A percentile compares a stretch with the other conserved stretches of the same genome.
Evolutionary conservation across 2,113 vertebrate species (phyloP).

Genomic region (sheep (Ovis aries)): DNA sequence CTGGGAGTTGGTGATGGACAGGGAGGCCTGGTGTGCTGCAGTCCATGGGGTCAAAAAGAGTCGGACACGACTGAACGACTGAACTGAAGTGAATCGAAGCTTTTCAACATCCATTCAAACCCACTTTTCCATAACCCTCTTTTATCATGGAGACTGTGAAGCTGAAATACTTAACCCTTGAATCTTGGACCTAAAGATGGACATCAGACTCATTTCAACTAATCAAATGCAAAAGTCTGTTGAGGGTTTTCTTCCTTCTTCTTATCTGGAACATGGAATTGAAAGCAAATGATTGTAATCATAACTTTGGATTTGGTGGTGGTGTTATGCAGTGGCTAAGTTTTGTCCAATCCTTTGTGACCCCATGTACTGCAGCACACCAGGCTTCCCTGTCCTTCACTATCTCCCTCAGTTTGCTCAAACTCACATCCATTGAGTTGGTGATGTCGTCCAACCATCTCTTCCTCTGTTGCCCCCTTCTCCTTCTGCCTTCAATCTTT

Average conservation of each 20-base stretch:
- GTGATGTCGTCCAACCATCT: not conserved
- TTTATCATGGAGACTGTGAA: not conserved
- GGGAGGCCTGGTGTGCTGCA: not conserved
- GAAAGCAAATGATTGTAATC: not conserved
- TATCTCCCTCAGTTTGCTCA: not conserved
- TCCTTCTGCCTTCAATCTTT: not conserved
- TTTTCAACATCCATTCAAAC: not conserved
- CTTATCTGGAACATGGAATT: not conserved
- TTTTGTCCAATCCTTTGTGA: not conserved
- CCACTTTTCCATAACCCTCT: not conserved
- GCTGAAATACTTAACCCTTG: not conserved
- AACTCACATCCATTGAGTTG: not conserved
- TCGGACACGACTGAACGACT: fast-evolving
- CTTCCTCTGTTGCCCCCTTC: not conserved
- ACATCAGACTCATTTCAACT: not conserved
- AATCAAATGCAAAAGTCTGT: not conserved
- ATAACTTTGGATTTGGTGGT: not conserved
- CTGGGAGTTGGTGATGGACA: not conserved
- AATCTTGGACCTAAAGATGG: not conserved
- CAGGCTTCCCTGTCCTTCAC: not conserved
- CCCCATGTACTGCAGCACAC: not conserved
- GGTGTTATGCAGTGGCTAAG: not conserved
- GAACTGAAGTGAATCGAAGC: not conserved
- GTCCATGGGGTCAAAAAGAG: not conserved
- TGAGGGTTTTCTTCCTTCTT: not conserved